Evolutionary conservation across 2,113 vertebrate genomes (phyloP).

Genomic region (Ariopsis seemanni): DNA sequence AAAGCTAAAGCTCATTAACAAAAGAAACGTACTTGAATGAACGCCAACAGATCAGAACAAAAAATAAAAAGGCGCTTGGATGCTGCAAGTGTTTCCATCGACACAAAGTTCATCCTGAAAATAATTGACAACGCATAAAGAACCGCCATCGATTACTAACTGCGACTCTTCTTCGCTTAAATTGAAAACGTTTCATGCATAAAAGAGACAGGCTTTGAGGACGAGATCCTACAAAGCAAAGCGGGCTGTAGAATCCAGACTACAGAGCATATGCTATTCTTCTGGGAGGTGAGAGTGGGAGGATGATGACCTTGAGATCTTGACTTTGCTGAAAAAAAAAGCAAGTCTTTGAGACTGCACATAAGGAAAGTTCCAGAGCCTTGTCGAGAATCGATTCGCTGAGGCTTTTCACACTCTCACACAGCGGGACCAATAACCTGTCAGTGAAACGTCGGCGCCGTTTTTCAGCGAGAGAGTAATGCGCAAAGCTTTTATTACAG

Average conservation of each 20-base stretch:
- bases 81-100: not conserved
- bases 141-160: not conserved
- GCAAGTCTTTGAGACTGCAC: constrained; percentile 39
- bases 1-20: constrained; percentile 5
- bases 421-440: constrained; percentile 29
- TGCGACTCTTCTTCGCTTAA: not conserved
- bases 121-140: not conserved
- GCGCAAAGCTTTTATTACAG: constrained; percentile 36
- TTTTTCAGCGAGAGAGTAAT: constrained; percentile 5
- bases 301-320: constrained; percentile 45
- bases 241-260: constrained; percentile 2
- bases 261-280: constrained; percentile 20
- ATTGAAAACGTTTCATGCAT: not conserved
- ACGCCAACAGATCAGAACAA: not conserved
- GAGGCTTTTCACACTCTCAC: constrained; percentile 28
- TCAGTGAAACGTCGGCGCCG: not conserved
- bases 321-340: constrained; percentile 26
- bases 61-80: not conserved
- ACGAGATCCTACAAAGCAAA: not conserved
- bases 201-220: constrained; percentile 12
- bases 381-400: constrained; percentile 42
- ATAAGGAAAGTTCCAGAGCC: constrained; percentile 26
- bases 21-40: constrained; percentile 11
- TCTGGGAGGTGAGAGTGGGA: constrained; percentile 12
- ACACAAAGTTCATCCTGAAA: not conserved